Evolutionary conservation across 2,888 invertebrate species (phyloP).

Genomic region (Brachyptera putata): DNA sequence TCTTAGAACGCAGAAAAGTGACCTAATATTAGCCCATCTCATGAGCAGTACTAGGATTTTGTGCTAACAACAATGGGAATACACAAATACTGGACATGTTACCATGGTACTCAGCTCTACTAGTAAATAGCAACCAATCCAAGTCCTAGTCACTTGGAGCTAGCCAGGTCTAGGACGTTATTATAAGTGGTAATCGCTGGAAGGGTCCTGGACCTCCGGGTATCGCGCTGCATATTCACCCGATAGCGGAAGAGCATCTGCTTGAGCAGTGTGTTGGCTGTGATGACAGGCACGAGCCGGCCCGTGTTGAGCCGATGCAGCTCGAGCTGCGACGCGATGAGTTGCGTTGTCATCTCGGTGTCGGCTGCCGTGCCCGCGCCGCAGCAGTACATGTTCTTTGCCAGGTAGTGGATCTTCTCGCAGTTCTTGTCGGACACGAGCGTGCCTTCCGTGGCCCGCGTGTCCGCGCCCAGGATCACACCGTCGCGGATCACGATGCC

Average conservation of each 20-base stretch:
- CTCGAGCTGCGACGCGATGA: constrained; percentile 91
- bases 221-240: constrained; percentile 33
- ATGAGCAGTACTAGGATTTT: no score
- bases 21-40: no score
- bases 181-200: no score
- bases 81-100: no score
- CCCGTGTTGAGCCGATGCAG: constrained; percentile 90
- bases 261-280: constrained; percentile 86
- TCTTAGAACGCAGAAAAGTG: no score
- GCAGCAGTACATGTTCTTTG: constrained; percentile 62
- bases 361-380: constrained; percentile 99
- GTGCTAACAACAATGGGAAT: no score
- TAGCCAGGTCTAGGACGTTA: no score
- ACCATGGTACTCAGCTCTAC: no score
- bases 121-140: no score
- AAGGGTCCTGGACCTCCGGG: no score
- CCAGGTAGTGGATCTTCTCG: constrained; percentile 86
- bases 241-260: constrained; percentile 92
- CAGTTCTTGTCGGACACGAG: constrained; percentile 97
- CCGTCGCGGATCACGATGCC: constrained; percentile 91
- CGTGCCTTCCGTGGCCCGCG: constrained; percentile 91
- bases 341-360: constrained; percentile 88
- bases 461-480: constrained; percentile 96
- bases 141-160: no score
- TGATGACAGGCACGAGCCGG: constrained; percentile 81